Evolutionary conservation across 2,113 vertebrate genomes (phyloP).

Genomic region (Blennius ocellaris): DNA sequence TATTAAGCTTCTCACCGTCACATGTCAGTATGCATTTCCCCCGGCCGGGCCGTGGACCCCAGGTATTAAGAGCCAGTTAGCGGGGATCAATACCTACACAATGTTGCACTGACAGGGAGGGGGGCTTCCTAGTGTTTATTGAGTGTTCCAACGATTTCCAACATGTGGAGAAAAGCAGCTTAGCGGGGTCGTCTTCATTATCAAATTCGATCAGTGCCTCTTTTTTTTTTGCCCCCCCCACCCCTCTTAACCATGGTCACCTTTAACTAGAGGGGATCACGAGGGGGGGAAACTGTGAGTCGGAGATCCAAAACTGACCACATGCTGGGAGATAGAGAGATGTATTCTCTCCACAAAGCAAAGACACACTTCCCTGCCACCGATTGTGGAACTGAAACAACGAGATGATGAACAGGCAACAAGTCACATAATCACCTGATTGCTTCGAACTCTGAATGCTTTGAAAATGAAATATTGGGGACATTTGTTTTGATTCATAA

Average conservation of each 20-base stretch:
- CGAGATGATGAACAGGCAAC: not conserved
- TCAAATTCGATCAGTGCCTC: constrained; percentile 83
- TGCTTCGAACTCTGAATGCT: no score
- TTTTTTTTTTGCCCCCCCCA: constrained; percentile 60
- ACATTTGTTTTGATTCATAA: no score
- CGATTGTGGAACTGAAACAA: not conserved
- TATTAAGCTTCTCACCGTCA: constrained; percentile 75
- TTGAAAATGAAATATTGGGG: no score
- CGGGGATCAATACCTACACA: constrained; percentile 85
- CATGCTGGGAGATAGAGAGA: constrained; percentile 70
- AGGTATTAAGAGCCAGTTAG: constrained; percentile 81
- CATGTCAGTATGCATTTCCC: constrained; percentile 82
- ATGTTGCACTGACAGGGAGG: constrained; percentile 79
- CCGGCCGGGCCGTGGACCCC: constrained; percentile 66
- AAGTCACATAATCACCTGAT: not conserved
- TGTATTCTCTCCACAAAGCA: constrained; percentile 44
- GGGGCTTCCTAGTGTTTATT: constrained; percentile 75
- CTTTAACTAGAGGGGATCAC: constrained; percentile 76
- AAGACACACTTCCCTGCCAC: constrained; percentile 39
- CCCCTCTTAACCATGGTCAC: constrained; percentile 64
- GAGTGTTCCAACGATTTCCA: constrained; percentile 77
- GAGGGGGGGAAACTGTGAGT: constrained; percentile 26
- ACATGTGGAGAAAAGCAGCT: constrained; percentile 83
- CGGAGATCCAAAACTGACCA: constrained; percentile 44
- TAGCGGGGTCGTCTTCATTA: constrained; percentile 85